Percentiles rank a stretch among this genome's conserved stretches.
phyloP scores from a whole-genome alignment of 1,140 invertebrate species.

The Oncopodura yosiiana region DNA sequence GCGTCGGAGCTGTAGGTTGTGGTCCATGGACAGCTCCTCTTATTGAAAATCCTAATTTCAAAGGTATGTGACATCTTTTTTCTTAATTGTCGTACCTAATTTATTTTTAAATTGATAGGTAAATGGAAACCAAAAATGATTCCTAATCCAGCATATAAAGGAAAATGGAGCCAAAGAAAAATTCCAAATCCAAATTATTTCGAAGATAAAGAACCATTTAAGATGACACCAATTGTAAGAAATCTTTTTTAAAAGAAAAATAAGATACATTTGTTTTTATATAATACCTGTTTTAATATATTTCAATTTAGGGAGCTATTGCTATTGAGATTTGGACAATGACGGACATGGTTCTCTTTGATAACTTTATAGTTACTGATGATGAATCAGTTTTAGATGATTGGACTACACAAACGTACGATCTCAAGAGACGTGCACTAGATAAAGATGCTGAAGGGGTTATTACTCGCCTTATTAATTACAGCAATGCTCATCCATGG shows the following conservation, averaged over 20 bases:
- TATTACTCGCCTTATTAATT: conserved; percentile 65
- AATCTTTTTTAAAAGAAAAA: background rate
- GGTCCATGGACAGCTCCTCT: conserved; percentile 78
- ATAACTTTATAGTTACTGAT: conserved; percentile 90
- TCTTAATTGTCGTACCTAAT: conserved; percentile 32
- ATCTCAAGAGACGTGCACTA: conserved; percentile 68
- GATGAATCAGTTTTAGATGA: conserved; percentile 62
- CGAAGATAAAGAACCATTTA: conserved; percentile 81
- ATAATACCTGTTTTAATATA: background rate
- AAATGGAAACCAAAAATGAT: conserved; percentile 81
- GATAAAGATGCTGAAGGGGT: conserved; percentile 66
- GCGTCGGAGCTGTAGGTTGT: conserved; percentile 73
- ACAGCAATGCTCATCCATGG: conserved; percentile 81
- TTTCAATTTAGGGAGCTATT: conserved; percentile 61
- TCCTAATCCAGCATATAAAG: conserved; percentile 87
- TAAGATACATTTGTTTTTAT: conserved; percentile 8
- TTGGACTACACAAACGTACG: conserved; percentile 76
- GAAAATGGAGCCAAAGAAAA: conserved; percentile 79
- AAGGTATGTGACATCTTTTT: conserved; percentile 57
- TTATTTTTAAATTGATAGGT: conserved; percentile 18
- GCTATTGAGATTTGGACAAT: conserved; percentile 98
- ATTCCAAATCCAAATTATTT: conserved; percentile 89
- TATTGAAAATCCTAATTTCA: conserved; percentile 82
- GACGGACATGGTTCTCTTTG: conserved; percentile 85
- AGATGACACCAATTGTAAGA: conserved; percentile 86